Evolutionary conservation across 1,140 invertebrate genomes (phyloP).

Genomic region (Drosophila subpulchrella): DNA sequence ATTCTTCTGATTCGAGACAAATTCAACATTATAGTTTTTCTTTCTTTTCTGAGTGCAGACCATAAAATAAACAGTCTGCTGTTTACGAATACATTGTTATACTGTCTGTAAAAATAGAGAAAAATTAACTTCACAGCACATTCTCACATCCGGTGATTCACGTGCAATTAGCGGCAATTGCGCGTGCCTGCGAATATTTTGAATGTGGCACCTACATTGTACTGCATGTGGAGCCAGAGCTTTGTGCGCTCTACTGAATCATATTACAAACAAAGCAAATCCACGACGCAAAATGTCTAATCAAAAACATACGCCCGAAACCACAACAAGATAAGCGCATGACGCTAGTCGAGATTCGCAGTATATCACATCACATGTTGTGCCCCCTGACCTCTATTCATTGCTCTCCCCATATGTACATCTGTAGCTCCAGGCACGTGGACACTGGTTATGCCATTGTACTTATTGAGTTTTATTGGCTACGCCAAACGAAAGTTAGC

Average conservation of each 20-base stretch:
- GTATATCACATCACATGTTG: neutral
- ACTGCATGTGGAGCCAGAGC: neutral
- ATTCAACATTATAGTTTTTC: too few species aligned
- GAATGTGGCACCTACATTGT: conserved; percentile 11
- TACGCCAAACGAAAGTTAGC: conserved; percentile 8
- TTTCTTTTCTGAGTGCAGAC: neutral
- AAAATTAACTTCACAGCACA: conserved; percentile 13
- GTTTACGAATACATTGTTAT: neutral
- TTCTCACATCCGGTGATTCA: conserved; percentile 34
- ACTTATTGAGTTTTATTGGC: conserved; percentile 16
- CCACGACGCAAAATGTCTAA: conserved; percentile 42
- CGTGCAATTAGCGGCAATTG: conserved; percentile 38
- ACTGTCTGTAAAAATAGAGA: neutral
- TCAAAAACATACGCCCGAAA: conserved; percentile 13
- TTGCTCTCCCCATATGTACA: too few species aligned
- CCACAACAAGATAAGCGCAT: conserved; percentile 37
- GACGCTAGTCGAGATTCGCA: conserved; percentile 7
- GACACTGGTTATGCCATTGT: neutral
- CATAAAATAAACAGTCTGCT: neutral
- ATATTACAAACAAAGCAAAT: conserved; percentile 52
- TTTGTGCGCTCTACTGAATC: conserved; percentile 36
- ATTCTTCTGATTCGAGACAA: too few species aligned
- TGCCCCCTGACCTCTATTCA: conserved; percentile 3
- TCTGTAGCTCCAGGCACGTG: conserved; percentile 8
- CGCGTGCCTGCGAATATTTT: conserved; percentile 6